Conservation (phyloP, 2,888 invertebrate genomes). For the Euphydryas editha region DNA sequence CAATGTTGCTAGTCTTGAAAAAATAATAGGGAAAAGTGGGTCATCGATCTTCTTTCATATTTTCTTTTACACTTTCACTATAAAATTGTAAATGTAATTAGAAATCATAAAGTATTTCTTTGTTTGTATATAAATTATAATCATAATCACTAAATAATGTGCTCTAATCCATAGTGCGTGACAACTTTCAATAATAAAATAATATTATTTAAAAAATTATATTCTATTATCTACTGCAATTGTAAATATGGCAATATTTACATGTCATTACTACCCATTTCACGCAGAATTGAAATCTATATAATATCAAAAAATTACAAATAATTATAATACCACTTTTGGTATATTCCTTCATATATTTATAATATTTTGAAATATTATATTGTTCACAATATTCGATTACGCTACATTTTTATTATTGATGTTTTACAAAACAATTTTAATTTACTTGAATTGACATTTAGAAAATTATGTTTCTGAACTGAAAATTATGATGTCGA, state of each 20-base stretch:
- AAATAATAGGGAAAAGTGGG: slow-evolving; percentile 60
- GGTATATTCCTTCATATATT: neutral
- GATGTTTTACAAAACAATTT: neutral
- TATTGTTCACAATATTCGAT: neutral
- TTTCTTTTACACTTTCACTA: slow-evolving; percentile 53
- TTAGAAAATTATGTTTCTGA: slow-evolving; percentile 48
- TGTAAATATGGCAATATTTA: neutral
- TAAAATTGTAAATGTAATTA: neutral
- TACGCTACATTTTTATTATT: neutral
- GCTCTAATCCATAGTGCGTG: neutral
- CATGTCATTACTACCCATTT: slow-evolving; percentile 2
- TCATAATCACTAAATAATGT: neutral
- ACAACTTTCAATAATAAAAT: neutral
- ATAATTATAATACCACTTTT: neutral
- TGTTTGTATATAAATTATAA: too few species aligned
- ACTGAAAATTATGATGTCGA: slow-evolving; percentile 68
- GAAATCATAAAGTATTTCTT: too few species aligned
- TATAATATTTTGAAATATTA: neutral
- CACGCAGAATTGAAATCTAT: neutral
- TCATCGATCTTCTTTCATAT: slow-evolving; percentile 58
- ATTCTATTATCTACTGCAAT: neutral
- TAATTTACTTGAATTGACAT: slow-evolving; percentile 8
- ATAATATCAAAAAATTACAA: neutral
- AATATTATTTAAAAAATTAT: neutral
- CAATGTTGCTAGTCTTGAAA: slow-evolving; percentile 69